Base-by-base conservation (phyloP, 2,888 invertebrate genomes). In the Cybosia mesomella region DNA sequence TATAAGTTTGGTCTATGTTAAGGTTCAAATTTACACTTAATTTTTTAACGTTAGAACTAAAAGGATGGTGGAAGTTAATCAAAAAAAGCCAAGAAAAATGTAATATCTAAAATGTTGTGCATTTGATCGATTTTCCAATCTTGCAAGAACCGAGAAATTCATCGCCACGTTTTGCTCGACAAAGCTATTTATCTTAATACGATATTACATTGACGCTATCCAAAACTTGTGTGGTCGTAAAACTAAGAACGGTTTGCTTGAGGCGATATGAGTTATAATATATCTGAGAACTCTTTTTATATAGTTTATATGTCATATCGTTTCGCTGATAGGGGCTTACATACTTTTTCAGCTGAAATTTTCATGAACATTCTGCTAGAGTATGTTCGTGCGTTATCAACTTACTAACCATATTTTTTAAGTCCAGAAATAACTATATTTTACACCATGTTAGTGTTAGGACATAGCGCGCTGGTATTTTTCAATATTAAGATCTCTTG, bases 171-270 rank as follows among this genome's bases (percentile, higher is more conserved):
- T 57, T 15, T 32, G 9, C n/a, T 34, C 58, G 32, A 18, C 9
- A 32, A 8, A 18, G n/a, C n/a, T 58, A n/a, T 58, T 58, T 58
- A 58, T 58, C 58, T 58, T 58, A 32, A 58, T 28, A 58, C 32
- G 32, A 32, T 58, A 58, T 57, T 57, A 57, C 32, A 57, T n/a
- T 32, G 58, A n/a, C 28, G 58, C 32, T 32, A 58, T 58, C 58
- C 28, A 32, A 34, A 58, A n/a, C 58, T 28, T 58, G 21, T 32
- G 7, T 32, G 21, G n/a, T 21, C 21, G 32, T 62, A 62, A 62
- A 62, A 34, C 11, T 34, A 0, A 11, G 13, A 21, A 53, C 18
- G 53, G 13, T 53, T 53, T 21, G 62, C 62, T 62, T 10, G 54
- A 62, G 53, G 54, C 62, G 34, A 34, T 34, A 28, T 21, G 22